Base-by-base conservation (phyloP, 2,888 invertebrate species). In the Eumacrocentrus americanus region DNA sequence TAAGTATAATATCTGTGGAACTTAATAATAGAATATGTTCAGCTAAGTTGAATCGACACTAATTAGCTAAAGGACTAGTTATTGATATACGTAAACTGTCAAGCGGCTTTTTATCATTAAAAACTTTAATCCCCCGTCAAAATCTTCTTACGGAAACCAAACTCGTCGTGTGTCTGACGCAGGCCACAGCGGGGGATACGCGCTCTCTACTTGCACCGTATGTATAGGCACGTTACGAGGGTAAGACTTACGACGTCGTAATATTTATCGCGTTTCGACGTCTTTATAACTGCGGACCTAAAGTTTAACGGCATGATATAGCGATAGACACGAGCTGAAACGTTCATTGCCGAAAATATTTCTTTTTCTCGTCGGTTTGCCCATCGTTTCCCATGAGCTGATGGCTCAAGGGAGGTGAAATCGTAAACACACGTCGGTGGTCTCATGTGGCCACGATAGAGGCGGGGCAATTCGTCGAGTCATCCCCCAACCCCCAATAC, bases 251-350 rank as follows among this genome's bases (percentile, higher is more conserved):
- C 62, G 70, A 66, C 60, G 58, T 61, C 67, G 67, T 69, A 68
- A 72, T 71, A 70, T 71, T 72, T 70, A 69, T 70, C 67, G 69
- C 62, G 56, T 61, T 67, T 66, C 65, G 65, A 67, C 67, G 67
- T 63, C 60, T 63, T 67, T 64, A 64, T 64, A 65, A 52, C 52
- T 29, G 29, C 61, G 58, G 44, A 50, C 61, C 47, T 58, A 63
- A 70, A 72, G 57, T 67, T 71, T 64, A 65, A 69, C 61, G 20
- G 35, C 38, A 40, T 22, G 52, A 52, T 38, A 52, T 35, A 52
- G 37, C 22, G 20, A 40, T 52, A 40, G 18, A n/a, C n/a, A n/a
- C n/a, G n/a, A 29, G 4, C 4, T 9, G 29, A 29, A 29, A 29
- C 29, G 29, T 9, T 29, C 9, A 9, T 29, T 9, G 9, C 29